phyloP scores from a whole-genome alignment of 2,888 invertebrate species.

The Meandrusa payeni region DNA sequence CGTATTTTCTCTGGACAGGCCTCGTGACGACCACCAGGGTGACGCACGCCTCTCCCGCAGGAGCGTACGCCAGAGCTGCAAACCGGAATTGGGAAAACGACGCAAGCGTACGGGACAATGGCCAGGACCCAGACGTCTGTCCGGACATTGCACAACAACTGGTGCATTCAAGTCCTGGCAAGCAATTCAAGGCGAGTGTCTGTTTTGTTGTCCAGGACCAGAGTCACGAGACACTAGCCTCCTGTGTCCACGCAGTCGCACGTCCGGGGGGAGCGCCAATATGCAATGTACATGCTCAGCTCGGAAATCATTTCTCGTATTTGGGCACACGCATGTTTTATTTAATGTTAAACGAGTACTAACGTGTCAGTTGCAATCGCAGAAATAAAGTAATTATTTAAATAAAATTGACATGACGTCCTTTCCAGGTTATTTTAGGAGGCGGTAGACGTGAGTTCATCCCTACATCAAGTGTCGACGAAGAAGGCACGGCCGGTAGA shows the following conservation, averaged over 20 bases:
- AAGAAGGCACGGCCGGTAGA: slow-evolving; percentile 61
- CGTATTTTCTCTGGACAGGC: slow-evolving; percentile 50
- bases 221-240: too few relatives aligned
- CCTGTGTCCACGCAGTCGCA: too few relatives aligned
- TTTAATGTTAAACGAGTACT: too few relatives aligned
- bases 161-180: slow-evolving; percentile 81
- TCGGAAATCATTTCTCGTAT: too few relatives aligned
- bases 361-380: background rate
- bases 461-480: slow-evolving; percentile 71
- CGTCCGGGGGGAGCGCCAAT: too few relatives aligned
- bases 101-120: slow-evolving; percentile 57
- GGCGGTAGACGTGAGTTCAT: slow-evolving; percentile 85
- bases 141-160: slow-evolving; percentile 87
- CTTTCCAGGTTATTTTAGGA: slow-evolving; percentile 83
- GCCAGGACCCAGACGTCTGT: slow-evolving; percentile 71
- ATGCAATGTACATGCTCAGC: too few relatives aligned
- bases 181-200: slow-evolving; percentile 81
- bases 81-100: slow-evolving; percentile 86
- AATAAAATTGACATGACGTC: slow-evolving; percentile 18
- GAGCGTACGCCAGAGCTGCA: slow-evolving; percentile 83
- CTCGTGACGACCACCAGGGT: slow-evolving; percentile 88
- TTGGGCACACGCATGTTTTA: too few relatives aligned
- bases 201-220: too few relatives aligned
- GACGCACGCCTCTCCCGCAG: slow-evolving; percentile 89
- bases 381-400: background rate